Base-by-base conservation (phyloP, 2,888 invertebrate genomes). In the Mythimna loreyi region DNA sequence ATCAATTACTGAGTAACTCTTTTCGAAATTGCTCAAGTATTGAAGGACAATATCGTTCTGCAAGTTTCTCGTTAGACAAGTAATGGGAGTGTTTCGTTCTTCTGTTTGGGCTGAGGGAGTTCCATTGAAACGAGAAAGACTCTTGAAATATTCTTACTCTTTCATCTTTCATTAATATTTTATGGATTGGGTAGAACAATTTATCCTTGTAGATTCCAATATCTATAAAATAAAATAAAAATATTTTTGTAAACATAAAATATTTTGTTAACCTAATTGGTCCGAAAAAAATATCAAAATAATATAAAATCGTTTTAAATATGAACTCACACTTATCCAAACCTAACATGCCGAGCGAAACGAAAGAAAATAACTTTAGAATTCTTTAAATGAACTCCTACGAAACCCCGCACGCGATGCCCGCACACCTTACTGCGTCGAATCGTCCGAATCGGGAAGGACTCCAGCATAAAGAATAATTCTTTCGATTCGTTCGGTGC, bases 41-140 rank as follows among this genome's bases (percentile, higher is more conserved):
- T 30, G 72, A 74, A 33, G 72, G 74, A 25, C 72, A 72, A 30
- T 57, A 72, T 66, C 55, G 63, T 36, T 4, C 56, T 23, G 73
- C 65, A 43, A 71, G 55, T 25, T 33, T 21, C 6, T 56, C 65
- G 5, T 64, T 43, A 16, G 28, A 0, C 0, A 43, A 11, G 19
- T 33, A 33, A 56, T 25, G 21, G 19, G 55, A 33, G 6, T 0
- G 11, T 6, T 47, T 30, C 5, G 19, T 40, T 19, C 30, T 49
- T 40, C 13, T 43, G 49, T 13, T 53, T 13, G 11, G 16, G 8
- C 19, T 50, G 6, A n/a, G 43, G 33, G 33, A 65, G 36, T 56
- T 6, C 74, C 71, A 71, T 45, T 4, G 50, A n/a, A 72, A 72
- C 30, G 72, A 72, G 52, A 30, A 74, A 43, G 50, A 72, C 9